These are phyloP conservation scores for Trichoplusia ni DNA, from an alignment of 1,140 invertebrate genomes.

Conservation along the genomic window DNA sequence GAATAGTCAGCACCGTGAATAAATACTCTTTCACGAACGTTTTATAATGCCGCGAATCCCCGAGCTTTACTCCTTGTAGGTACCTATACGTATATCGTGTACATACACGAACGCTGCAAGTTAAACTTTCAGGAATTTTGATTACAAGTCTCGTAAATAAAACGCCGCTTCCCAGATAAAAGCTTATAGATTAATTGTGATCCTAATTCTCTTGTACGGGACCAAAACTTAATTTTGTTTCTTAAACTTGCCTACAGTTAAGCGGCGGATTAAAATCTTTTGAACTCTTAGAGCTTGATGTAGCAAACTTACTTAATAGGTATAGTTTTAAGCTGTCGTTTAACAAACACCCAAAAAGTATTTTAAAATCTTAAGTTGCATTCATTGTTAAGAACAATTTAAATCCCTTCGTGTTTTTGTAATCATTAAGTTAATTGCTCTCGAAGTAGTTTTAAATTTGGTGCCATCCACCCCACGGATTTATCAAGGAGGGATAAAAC, in stretches of 20 bases:
- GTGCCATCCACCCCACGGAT: neutral
- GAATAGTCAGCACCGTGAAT: no score
- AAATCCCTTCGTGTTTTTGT: neutral
- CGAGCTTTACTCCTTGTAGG: no score
- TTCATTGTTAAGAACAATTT: neutral
- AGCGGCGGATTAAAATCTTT: conserved; percentile 56
- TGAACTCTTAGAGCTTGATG: conserved; percentile 34
- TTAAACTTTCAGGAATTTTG: no score
- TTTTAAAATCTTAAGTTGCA: neutral
- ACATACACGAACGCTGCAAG: no score
- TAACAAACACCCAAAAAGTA: conserved; percentile 2
- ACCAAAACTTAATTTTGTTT: conserved; percentile 67
- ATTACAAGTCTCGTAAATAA: conserved; percentile 5
- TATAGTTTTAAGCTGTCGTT: neutral
- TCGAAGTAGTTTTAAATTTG: conserved; percentile 3
- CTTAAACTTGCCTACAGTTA: conserved; percentile 58
- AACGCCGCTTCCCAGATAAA: conserved; percentile 34
- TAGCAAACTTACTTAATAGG: conserved; percentile 9
- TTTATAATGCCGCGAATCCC: no score
- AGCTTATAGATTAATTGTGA: conserved; percentile 65
- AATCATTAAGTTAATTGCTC: conserved; percentile 3
- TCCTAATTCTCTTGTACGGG: conserved; percentile 52
- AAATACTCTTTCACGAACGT: no score
- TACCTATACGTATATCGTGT: no score
- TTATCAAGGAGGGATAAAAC: conserved; percentile 10